A percentile compares a stretch with the other conserved stretches of the same genome.
These are phyloP conservation scores for Epistrophella euchroma DNA, from an alignment of 2,888 invertebrate genomes.

Conservation along the genomic window DNA sequence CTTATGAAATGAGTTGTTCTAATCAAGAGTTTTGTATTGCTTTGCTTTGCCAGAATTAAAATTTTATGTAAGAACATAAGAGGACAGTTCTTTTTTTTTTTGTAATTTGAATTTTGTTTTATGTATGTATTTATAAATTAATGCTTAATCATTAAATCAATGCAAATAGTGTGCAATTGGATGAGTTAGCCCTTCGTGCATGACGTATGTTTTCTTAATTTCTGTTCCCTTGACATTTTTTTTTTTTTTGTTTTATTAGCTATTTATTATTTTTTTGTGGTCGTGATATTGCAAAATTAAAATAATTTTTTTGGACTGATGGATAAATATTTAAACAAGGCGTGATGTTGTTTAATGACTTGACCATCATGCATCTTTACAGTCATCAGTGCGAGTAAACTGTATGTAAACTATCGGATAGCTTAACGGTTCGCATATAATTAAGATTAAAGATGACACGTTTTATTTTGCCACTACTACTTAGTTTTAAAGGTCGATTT, in stretches of 20 bases:
- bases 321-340: slow-evolving; percentile 40
- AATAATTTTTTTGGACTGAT: slow-evolving; percentile 14
- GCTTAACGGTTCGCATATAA: slow-evolving; percentile 2
- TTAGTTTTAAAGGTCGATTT: slow-evolving; percentile 29
- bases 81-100: too few relatives aligned
- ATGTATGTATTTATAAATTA: not conserved
- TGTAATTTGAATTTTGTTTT: not conserved
- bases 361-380: slow-evolving; percentile 22
- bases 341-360: slow-evolving; percentile 51
- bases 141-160: not conserved
- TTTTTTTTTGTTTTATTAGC: slow-evolving; percentile 35
- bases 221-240: slow-evolving; percentile 72
- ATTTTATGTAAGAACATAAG: too few relatives aligned
- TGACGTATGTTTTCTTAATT: slow-evolving; percentile 40
- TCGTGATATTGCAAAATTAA: slow-evolving; percentile 47
- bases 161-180: not conserved
- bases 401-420: not conserved
- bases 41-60: too few relatives aligned
- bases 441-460: not conserved
- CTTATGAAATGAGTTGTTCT: too few relatives aligned
- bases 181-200: slow-evolving; percentile 4
- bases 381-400: slow-evolving; percentile 6
- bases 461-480: not conserved
- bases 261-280: slow-evolving; percentile 38
- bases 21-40: too few relatives aligned